Evolutionary conservation across 2,113 vertebrate species (phyloP).

Genomic region (Dipodomys merriami): DNA sequence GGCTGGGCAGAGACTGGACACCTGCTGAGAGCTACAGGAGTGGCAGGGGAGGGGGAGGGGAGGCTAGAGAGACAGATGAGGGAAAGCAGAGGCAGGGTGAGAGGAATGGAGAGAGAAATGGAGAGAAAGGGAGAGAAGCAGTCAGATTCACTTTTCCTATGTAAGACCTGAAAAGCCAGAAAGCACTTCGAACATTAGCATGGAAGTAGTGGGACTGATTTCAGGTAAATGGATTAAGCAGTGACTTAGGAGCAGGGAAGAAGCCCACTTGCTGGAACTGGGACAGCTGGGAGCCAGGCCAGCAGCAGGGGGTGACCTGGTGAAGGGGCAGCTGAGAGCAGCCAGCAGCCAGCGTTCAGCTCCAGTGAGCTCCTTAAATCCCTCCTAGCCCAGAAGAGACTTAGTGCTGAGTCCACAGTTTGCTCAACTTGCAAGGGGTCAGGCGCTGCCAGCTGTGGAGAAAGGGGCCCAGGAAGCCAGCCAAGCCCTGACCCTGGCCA

Average conservation of each 20-base stretch:
- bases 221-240: constrained; percentile 22
- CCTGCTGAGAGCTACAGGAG: not conserved
- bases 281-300: constrained; percentile 12
- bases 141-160: not conserved
- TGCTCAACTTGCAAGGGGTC: not conserved
- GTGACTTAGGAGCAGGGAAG: not conserved
- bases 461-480: not conserved
- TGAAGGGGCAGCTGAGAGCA: constrained; percentile 12
- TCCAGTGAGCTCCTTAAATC: constrained; percentile 19
- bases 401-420: constrained; percentile 8
- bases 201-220: not conserved
- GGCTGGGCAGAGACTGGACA: not conserved
- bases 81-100: too few species aligned
- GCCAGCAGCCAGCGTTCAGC: not conserved
- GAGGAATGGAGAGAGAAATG: too few species aligned
- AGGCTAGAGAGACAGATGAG: not conserved
- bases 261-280: constrained; percentile 24
- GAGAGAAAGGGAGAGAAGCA: too few species aligned
- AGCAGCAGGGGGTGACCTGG: not conserved
- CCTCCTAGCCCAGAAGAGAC: not conserved
- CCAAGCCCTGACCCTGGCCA: not conserved
- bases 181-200: not conserved
- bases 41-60: not conserved
- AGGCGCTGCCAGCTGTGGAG: not conserved
- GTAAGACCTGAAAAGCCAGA: constrained; percentile 24